Base-by-base conservation (phyloP, 1,140 invertebrate species). In the Drosophila setifemur region DNA sequence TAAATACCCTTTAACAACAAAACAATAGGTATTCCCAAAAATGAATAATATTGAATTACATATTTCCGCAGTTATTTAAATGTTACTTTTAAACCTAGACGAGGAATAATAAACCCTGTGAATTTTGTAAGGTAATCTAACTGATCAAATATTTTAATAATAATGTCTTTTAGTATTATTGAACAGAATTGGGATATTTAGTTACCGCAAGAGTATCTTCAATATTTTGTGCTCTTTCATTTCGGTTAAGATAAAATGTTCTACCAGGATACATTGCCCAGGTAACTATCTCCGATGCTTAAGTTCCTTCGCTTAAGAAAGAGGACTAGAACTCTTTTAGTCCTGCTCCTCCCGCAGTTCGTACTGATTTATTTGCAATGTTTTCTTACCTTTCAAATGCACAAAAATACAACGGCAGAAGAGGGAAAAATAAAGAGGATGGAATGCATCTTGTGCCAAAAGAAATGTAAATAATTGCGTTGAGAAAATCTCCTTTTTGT, bases 321-420 rank as follows among this genome's bases (percentile, higher is more conserved):
- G 4, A 40, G 35, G 26, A 23, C 14, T 4, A 21, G 11, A 28
- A 29, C 25, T 57, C 23, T 6, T 14, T 21, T 18, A 6, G 6
- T 12, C 28, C 28, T 11, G 21, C 28, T 12, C 45, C 14, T 18
- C 8, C 18, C 12, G 23, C 44, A 53, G 26, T 45, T 28, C 47
- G 44, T 37, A 23, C 49, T 52, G 82, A 87, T 86, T 87, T 86
- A 85, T 86, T 70, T 66, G 47, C 52, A 25, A 69, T 86, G 72
- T 69, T 76, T 86, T 76, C 40, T 40, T 87, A 68, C 82, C 68
- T 81, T 73, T 87, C 82, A 86, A 75, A 44, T 81, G 75, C 76
- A 87, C 76, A 81, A 86, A 64, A 40, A 39, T 21, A 4, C 18
- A 49, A 50, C 12, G 25, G 45, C 12, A 16, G 35, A 33, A 11